Evolutionary conservation across 1,140 invertebrate species (phyloP).

Genomic region (Drosophila parvula): DNA sequence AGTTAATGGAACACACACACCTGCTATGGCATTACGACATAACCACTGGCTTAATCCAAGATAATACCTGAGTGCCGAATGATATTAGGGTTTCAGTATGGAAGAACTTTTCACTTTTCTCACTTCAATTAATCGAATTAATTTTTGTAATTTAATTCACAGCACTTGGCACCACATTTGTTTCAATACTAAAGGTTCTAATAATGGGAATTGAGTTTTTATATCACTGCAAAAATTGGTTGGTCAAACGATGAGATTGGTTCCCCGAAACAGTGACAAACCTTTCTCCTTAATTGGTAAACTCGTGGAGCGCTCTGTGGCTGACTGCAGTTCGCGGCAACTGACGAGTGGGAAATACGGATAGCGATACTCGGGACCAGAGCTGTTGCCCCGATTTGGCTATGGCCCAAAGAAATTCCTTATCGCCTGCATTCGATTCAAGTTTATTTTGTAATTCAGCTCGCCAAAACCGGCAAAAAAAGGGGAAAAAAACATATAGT

Average conservation of each 20-base stretch:
- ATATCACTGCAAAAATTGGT: neutral
- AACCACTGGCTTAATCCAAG: neutral
- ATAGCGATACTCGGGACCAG: conserved; percentile 16
- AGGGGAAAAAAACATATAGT: neutral
- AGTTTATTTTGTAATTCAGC: conserved; percentile 75
- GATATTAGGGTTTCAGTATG: too few relatives aligned
- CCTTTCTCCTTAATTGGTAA: conserved; percentile 73
- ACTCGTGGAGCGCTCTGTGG: conserved; percentile 18
- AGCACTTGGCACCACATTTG: neutral
- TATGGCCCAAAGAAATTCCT: conserved; percentile 58
- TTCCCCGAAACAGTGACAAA: conserved; percentile 36
- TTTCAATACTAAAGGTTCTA: neutral
- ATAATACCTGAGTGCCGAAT: conserved; percentile 7
- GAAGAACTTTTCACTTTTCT: neutral
- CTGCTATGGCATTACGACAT: conserved; percentile 11
- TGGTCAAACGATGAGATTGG: neutral
- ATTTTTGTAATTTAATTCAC: neutral
- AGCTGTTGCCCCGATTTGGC: conserved; percentile 56
- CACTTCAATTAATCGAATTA: neutral
- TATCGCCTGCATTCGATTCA: conserved; percentile 71
- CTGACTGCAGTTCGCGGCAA: conserved; percentile 51
- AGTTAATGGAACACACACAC: conserved; percentile 12
- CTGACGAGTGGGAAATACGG: conserved; percentile 60
- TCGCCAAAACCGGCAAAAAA: conserved; percentile 67
- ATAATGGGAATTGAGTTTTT: neutral